phyloP scores from a whole-genome alignment of 2,888 invertebrate genomes.

The Plusia festucae region DNA sequence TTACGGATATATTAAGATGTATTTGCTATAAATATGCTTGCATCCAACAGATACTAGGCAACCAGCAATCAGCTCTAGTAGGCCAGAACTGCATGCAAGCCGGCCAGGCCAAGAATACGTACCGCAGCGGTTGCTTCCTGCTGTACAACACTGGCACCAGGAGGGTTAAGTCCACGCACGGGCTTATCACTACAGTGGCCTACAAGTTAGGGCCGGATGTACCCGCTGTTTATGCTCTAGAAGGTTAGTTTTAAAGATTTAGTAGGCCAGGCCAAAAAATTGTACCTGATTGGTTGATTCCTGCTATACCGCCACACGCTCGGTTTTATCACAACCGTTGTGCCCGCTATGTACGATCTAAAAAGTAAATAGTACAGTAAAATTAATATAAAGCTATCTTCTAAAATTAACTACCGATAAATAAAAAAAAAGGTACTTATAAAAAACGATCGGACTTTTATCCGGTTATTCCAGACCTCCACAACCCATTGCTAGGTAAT shows the following conservation, averaged over 20 bases:
- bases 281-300: too few relatives aligned
- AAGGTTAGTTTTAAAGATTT: constrained; percentile 90
- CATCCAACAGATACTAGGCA: constrained; percentile 94
- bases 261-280: neutral
- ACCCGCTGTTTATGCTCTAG: constrained; percentile 97
- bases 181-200: constrained; percentile 96
- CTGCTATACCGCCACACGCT: too few relatives aligned
- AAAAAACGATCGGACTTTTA: too few relatives aligned
- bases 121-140: constrained; percentile 97
- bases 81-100: constrained; percentile 96
- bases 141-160: constrained; percentile 97
- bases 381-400: too few relatives aligned
- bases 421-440: too few relatives aligned
- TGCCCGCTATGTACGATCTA: too few relatives aligned
- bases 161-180: constrained; percentile 95
- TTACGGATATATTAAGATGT: too few relatives aligned
- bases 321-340: too few relatives aligned
- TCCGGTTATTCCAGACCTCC: too few relatives aligned
- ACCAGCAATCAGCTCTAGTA: constrained; percentile 98
- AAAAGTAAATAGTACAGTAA: too few relatives aligned
- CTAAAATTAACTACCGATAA: too few relatives aligned
- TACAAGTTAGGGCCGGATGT: constrained; percentile 95
- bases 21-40: neutral
- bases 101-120: constrained; percentile 98
- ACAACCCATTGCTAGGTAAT: too few relatives aligned